phyloP scores from a whole-genome alignment of 2,888 invertebrate species.

The Acronicta alni region DNA sequence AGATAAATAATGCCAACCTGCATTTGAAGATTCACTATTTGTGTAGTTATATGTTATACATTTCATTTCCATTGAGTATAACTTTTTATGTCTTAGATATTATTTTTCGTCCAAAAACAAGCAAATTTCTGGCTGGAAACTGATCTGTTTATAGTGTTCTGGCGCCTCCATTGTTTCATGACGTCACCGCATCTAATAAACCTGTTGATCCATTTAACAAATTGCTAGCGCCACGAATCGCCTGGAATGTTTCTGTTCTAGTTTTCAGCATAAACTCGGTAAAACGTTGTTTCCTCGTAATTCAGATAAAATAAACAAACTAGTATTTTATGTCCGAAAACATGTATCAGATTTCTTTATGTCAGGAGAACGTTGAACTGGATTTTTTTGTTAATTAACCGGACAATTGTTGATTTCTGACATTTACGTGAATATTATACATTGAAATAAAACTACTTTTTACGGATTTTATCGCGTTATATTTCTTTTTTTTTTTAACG shows the following conservation, averaged over 20 bases:
- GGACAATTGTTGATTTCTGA: too few relatives aligned
- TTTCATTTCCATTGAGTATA: too few relatives aligned
- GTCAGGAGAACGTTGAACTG: background rate
- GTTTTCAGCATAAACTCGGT: slow-evolving; percentile 27
- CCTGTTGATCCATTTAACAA: slow-evolving; percentile 49
- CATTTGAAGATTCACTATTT: too few relatives aligned
- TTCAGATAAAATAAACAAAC: slow-evolving; percentile 30
- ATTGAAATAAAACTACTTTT: too few relatives aligned
- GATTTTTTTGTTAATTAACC: too few relatives aligned
- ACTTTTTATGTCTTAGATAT: background rate
- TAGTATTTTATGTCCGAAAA: slow-evolving; percentile 17
- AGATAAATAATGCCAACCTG: too few relatives aligned
- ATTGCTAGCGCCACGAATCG: slow-evolving; percentile 44
- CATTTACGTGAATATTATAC: too few relatives aligned
- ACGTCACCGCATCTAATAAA: slow-evolving; percentile 53
- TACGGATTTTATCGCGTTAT: too few relatives aligned
- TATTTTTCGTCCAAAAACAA: background rate
- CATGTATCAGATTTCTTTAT: slow-evolving; percentile 16
- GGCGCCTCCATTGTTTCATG: slow-evolving; percentile 37
- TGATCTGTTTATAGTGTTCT: slow-evolving; percentile 6
- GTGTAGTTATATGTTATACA: too few relatives aligned
- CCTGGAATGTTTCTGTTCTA: slow-evolving; percentile 45
- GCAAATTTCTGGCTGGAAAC: too few relatives aligned
- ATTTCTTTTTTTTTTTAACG: too few relatives aligned
- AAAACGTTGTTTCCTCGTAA: slow-evolving; percentile 22